Evolutionary conservation across 2,113 vertebrate species (phyloP).

Genomic region (Hypomesus transpacificus): DNA sequence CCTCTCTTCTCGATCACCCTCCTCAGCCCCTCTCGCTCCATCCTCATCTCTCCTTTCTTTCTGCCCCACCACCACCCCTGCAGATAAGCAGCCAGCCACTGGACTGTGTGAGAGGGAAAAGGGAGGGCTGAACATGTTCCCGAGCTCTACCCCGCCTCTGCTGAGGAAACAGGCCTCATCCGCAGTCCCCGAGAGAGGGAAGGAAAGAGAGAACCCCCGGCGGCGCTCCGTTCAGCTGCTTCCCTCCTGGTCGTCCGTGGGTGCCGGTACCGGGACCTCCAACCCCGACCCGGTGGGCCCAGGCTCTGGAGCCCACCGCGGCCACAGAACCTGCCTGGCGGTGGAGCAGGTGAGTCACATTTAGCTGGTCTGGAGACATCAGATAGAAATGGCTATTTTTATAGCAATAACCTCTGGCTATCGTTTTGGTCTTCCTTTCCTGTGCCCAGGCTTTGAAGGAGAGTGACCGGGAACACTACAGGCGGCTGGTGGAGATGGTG

Average conservation of each 20-base stretch:
- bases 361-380: no score
- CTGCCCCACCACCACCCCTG: neutral
- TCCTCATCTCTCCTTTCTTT: neutral
- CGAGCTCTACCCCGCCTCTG: conserved; percentile 51
- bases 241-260: conserved; percentile 52
- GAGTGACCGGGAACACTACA: conserved; percentile 71
- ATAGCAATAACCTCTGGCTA: neutral
- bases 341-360: conserved; percentile 69
- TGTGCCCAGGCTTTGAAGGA: conserved; percentile 65
- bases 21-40: neutral
- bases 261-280: neutral
- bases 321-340: conserved; percentile 66
- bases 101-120: conserved; percentile 52
- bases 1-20: neutral
- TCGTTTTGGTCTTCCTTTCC: neutral
- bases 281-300: conserved; percentile 37
- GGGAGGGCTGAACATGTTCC: conserved; percentile 49
- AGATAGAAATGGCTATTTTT: neutral
- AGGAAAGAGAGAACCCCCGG: conserved; percentile 42
- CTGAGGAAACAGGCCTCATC: conserved; percentile 66
- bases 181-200: conserved; percentile 46
- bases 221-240: conserved; percentile 65
- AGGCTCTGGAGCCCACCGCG: conserved; percentile 51
- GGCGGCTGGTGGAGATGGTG: conserved; percentile 70
- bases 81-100: conserved; percentile 61